These are phyloP conservation scores for Dicerorhinus sumatrensis DNA, from an alignment of 2,113 vertebrate genomes.

Conservation along the genomic window DNA sequence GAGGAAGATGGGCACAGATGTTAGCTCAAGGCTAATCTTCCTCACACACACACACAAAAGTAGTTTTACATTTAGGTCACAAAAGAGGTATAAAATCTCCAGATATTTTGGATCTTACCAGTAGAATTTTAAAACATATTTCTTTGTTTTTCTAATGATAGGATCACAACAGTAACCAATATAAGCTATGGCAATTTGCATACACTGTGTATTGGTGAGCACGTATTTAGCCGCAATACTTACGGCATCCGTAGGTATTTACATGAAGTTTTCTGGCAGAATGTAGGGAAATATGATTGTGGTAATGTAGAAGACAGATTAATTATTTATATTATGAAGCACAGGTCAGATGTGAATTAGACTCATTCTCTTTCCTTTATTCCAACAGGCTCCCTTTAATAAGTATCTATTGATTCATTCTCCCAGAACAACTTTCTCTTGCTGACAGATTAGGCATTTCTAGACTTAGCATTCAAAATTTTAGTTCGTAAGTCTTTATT, in stretches of 20 bases:
- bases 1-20: no score
- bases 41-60: neutral
- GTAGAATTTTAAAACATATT: neutral
- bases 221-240: neutral
- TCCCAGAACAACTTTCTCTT: neutral
- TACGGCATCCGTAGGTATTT: neutral
- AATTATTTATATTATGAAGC: slow-evolving; percentile 62
- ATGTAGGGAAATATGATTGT: neutral
- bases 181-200: neutral
- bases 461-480: neutral
- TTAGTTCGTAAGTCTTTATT: neutral
- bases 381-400: slow-evolving; percentile 8
- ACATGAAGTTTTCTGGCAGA: neutral
- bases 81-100: neutral
- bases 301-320: neutral
- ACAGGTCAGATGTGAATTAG: slow-evolving; percentile 54
- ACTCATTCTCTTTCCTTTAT: slow-evolving; percentile 66
- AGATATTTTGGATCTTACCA: neutral
- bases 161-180: neutral
- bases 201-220: neutral
- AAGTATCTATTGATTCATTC: slow-evolving; percentile 62
- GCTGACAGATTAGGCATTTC: neutral
- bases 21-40: no score
- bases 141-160: neutral
- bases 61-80: neutral